Evolutionary conservation across 2,888 invertebrate species (phyloP).

Genomic region (Arctia plantaginis): DNA sequence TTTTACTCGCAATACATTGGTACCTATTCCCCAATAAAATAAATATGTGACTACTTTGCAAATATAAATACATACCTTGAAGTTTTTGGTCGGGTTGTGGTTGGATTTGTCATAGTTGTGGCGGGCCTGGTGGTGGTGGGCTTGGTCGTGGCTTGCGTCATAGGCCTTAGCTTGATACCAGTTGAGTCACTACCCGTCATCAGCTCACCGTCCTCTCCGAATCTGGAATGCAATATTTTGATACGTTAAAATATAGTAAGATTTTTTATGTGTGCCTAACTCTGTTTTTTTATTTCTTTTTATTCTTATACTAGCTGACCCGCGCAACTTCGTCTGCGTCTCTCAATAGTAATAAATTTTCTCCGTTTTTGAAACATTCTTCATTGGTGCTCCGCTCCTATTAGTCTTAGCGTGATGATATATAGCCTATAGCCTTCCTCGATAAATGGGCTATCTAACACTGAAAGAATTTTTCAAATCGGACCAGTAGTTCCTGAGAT

Average conservation of each 20-base stretch:
- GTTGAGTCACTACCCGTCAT: slow-evolving; percentile 70
- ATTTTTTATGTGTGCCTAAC: background rate
- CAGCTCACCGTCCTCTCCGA: slow-evolving; percentile 72
- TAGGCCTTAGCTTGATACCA: slow-evolving; percentile 57
- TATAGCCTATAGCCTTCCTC: too few relatives aligned
- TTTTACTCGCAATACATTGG: background rate
- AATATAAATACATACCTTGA: background rate
- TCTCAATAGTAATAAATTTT: too few relatives aligned
- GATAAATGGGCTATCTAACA: too few relatives aligned
- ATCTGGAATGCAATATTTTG: slow-evolving; percentile 64
- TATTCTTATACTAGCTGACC: too few relatives aligned
- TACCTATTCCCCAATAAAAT: background rate
- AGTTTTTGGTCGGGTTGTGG: background rate
- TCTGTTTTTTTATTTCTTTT: too few relatives aligned
- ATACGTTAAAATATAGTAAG: background rate
- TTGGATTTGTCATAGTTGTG: slow-evolving; percentile 9
- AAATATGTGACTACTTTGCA: background rate
- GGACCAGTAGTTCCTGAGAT: too few relatives aligned
- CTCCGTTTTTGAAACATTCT: too few relatives aligned
- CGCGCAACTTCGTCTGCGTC: too few relatives aligned
- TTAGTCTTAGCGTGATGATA: too few relatives aligned
- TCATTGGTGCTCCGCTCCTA: too few relatives aligned
- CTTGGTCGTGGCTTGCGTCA: slow-evolving; percentile 49
- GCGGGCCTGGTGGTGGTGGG: slow-evolving; percentile 52
- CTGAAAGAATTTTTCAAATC: too few relatives aligned